phyloP scores from a whole-genome alignment of 2,113 vertebrate species.

The Laticauda colubrina region DNA sequence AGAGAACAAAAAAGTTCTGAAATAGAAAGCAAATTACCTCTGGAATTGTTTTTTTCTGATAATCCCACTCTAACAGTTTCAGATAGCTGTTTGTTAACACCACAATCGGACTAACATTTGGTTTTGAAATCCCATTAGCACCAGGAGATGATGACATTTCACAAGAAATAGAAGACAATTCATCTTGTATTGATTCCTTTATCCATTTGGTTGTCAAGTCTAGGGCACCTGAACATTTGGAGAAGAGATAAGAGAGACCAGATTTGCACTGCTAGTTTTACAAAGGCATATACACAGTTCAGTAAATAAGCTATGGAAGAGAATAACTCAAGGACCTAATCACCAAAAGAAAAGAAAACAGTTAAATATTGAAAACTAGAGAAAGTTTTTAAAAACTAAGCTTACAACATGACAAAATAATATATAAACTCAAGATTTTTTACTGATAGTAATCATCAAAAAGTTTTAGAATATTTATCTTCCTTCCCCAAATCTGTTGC shows the following conservation, averaged over 20 bases:
- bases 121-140: conserved; percentile 60
- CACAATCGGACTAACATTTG: conserved; percentile 77
- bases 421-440: neutral
- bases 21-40: conserved; percentile 73
- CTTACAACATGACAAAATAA: neutral
- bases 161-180: conserved; percentile 62
- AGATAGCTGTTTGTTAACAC: conserved; percentile 85
- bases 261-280: neutral
- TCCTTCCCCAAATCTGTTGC: neutral
- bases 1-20: neutral
- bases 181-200: conserved; percentile 79
- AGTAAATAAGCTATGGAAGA: neutral
- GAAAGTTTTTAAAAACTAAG: neutral
- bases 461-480: neutral
- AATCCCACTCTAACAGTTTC: conserved; percentile 83
- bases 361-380: neutral
- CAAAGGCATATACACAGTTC: neutral
- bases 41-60: conserved; percentile 74
- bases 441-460: neutral
- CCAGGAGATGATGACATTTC: conserved; percentile 59
- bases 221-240: conserved; percentile 76
- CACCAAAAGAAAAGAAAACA: neutral
- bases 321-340: neutral
- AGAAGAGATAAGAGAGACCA: neutral
- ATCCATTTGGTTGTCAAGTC: conserved; percentile 88